phyloP scores from a whole-genome alignment of 2,113 vertebrate species.

The Melanerpes aurifrons region DNA sequence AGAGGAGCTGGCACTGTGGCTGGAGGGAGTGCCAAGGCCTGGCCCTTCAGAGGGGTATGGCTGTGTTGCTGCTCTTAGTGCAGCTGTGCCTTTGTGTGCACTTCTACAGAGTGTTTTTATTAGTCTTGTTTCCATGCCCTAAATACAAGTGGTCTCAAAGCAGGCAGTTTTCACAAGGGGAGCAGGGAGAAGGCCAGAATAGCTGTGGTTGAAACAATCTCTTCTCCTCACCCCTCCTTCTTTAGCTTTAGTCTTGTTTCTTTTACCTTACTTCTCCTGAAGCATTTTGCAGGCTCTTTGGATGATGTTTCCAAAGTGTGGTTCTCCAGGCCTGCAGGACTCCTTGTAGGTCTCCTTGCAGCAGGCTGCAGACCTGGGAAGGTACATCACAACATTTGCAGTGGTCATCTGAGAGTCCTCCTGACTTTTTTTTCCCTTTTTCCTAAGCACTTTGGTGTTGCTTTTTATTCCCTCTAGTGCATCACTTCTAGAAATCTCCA shows the following conservation, averaged over 20 bases:
- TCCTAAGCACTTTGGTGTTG: not conserved
- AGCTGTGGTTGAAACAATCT: not conserved
- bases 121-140: not conserved
- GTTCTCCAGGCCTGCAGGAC: not conserved
- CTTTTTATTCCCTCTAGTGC: not conserved
- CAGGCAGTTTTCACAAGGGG: not conserved
- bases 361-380: conserved; percentile 55
- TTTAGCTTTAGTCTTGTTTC: not conserved
- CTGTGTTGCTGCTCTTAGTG: not conserved
- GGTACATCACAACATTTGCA: not conserved
- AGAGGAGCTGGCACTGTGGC: not conserved
- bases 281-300: conserved; percentile 66
- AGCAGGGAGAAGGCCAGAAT: too few species aligned
- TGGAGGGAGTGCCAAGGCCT: fast-evolving
- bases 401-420: not conserved
- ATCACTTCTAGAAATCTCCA: not conserved
- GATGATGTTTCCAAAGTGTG: conserved; percentile 5
- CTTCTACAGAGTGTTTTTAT: not conserved
- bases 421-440: not conserved
- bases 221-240: not conserved
- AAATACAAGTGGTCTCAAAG: fast-evolving
- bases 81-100: not conserved
- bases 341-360: not conserved
- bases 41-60: fast-evolving
- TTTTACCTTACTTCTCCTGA: conserved; percentile 82